A percentile compares a stretch with the other conserved stretches of the same genome.
Conservation (phyloP, 2,113 vertebrate genomes). For the Centropus unirufus region DNA sequence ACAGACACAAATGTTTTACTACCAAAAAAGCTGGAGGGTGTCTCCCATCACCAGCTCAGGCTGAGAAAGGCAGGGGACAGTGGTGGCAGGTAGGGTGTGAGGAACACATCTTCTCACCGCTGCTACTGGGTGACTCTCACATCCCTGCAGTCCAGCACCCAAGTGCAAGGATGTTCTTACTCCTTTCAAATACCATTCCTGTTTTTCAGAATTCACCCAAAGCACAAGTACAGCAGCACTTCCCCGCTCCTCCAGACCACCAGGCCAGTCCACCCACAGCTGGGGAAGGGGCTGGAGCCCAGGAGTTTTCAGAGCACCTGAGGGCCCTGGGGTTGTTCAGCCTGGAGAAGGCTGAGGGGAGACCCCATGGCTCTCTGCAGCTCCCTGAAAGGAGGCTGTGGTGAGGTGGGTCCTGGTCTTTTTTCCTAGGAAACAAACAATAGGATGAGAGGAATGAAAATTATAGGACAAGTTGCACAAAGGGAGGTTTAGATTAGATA, state of each 20-base stretch:
- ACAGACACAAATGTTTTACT: not conserved
- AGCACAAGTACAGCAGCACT: accelerated
- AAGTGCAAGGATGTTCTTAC: accelerated
- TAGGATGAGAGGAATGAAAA: no score
- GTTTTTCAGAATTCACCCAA: not conserved
- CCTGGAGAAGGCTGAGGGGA: no score
- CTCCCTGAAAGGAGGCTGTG: no score
- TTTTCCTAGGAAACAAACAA: no score
- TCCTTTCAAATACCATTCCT: not conserved
- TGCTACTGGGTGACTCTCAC: not conserved
- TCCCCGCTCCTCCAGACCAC: not conserved
- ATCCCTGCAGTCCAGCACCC: not conserved
- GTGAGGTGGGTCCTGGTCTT: no score
- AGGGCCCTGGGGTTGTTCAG: no score
- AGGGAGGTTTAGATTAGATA: no score
- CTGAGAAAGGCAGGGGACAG: not conserved
- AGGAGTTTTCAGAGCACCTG: no score
- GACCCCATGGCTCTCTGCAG: no score
- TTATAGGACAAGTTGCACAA: no score
- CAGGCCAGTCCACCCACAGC: accelerated
- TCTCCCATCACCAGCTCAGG: not conserved
- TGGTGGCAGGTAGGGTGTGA: not conserved
- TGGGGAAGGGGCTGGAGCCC: no score
- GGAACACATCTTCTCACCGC: not conserved
- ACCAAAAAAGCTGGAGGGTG: not conserved